Percentiles rank a stretch among this genome's conserved stretches.
These are phyloP conservation scores for Struthidea cinerea DNA, from an alignment of 2,113 vertebrate genomes.

Conservation along the genomic window DNA sequence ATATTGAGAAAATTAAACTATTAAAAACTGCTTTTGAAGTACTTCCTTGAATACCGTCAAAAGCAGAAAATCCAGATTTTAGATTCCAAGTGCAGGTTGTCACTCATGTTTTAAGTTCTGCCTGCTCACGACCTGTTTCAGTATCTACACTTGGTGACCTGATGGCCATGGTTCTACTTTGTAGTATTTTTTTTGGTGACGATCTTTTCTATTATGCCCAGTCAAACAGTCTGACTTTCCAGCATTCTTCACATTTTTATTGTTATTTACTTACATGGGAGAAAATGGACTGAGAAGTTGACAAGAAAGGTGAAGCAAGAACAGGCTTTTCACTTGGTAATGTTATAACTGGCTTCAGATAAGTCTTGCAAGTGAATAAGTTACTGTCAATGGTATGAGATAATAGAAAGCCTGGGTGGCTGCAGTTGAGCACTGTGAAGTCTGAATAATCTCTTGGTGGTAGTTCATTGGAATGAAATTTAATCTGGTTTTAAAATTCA, in stretches of 20 bases:
- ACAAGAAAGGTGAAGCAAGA: not conserved
- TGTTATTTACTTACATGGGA: not conserved
- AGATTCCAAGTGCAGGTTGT: not conserved
- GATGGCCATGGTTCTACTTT: not conserved
- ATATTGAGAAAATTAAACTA: not conserved
- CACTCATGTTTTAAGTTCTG: not conserved
- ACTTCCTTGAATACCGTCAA: not conserved
- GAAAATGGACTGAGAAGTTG: not conserved
- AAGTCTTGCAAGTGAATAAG: not conserved
- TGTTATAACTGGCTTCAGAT: not conserved
- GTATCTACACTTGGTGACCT: fast-evolving
- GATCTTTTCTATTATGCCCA: not conserved
- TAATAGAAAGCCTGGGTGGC: not conserved
- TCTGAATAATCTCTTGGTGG: not conserved
- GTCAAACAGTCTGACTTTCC: not conserved
- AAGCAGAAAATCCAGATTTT: not conserved
- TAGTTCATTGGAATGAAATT: not conserved
- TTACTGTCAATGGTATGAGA: not conserved
- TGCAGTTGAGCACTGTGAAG: not conserved
- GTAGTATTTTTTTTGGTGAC: not conserved
- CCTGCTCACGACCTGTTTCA: not conserved
- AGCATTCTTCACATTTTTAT: not conserved
- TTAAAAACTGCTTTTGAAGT: not conserved
- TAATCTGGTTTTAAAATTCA: not conserved
- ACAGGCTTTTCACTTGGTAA: not conserved